Base-by-base conservation (phyloP, 2,797 vertebrate genomes). In the Cirrhinus mrigala region DNA sequence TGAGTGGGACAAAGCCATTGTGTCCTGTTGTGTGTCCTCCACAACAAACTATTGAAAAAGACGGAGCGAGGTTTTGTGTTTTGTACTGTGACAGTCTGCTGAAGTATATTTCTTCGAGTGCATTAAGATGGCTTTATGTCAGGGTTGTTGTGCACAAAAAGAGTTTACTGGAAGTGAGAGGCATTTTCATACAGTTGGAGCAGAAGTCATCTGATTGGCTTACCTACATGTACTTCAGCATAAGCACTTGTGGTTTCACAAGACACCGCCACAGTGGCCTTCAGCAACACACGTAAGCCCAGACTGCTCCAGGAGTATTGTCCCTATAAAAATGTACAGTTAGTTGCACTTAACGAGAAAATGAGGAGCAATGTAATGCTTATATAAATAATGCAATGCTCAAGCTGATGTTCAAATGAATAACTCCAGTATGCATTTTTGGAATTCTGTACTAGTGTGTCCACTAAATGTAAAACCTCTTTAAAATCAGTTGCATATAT, bases 121-220 rank as follows among this genome's bases (percentile, higher is more conserved):
- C 6, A 58, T 80, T 16, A 70, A 84, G 24, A 50, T 60, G 62
- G 12, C 27, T 78, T 70, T 56, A 48, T 46, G 33, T 79, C 52
- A 71, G 40, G 75, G 52, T 46, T 79, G 24, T n/a, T 56, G 5
- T 77, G n/a, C 22, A 83, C 81, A 22, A 48, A 66, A 66, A 48
- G 11, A 37, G 10, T 24, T 54, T 70, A 68, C 64, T 24, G 22
- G 29, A 80, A 52, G 20, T 29, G 46, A 46, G 37, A 6, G 15
- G 40, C 16, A 46, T 79, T 50, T 58, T 79, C 74, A 54, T 37
- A 40, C 6, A 37, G 20, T 22, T 76, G 14, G 29, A 37, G 74
- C 40, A 64, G 14, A 54, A 69, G 29, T 69, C 22, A 69, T 37
- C 48, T 60, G 40, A 60, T 60, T 69, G 24, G 54, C 9, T n/a